Conservation (phyloP, 2,113 vertebrate species). For the Tapirus terrestris region DNA sequence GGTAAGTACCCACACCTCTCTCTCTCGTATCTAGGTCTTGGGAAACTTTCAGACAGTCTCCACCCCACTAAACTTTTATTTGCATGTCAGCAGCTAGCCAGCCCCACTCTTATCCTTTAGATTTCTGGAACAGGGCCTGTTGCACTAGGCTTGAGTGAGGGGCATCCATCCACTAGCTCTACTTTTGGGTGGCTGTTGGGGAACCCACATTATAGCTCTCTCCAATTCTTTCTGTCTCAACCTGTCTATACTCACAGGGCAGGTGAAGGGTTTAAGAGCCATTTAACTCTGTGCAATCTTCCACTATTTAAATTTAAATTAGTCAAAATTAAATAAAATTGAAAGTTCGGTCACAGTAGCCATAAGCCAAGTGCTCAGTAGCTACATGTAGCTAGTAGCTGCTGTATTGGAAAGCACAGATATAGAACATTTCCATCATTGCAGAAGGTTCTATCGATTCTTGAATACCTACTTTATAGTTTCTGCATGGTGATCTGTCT, state of each 20-base stretch:
- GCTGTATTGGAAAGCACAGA: background rate
- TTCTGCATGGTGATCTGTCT: background rate
- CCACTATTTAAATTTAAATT: background rate
- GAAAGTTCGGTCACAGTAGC: background rate
- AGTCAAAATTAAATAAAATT: constrained; percentile 18
- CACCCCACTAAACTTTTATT: background rate
- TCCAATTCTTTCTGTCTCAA: background rate
- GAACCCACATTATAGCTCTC: background rate
- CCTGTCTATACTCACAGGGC: background rate
- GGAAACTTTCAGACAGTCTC: background rate
- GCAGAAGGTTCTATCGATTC: background rate
- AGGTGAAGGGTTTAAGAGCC: background rate
- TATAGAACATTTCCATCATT: background rate
- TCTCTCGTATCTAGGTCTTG: background rate
- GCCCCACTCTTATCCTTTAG: background rate
- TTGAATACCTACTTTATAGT: background rate
- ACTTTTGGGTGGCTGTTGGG: background rate
- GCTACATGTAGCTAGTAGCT: background rate
- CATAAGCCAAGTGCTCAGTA: background rate
- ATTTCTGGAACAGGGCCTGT: background rate
- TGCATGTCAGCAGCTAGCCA: background rate
- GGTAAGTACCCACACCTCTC: background rate
- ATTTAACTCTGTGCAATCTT: background rate
- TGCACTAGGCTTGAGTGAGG: background rate
- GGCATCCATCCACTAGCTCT: background rate